Base-by-base conservation (phyloP, 2,113 vertebrate genomes). In the Cranoglanis bouderius region DNA sequence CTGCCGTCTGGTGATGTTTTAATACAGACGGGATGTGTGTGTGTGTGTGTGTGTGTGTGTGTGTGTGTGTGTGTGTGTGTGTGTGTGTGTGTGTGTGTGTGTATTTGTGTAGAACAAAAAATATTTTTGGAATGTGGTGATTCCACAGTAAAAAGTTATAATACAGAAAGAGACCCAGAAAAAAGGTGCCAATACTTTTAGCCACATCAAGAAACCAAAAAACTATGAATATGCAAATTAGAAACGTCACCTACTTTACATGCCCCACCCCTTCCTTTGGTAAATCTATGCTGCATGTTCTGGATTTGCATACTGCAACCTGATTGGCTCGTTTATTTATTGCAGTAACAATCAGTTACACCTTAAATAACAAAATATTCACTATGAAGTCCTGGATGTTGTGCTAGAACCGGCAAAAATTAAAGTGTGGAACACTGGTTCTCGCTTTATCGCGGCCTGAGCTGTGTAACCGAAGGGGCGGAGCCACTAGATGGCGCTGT, bases 1-100 rank as follows among this genome's bases (percentile, higher is more conserved):
- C 93, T 92, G 92, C 89, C 90, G 91, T 93, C 90, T 91, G 85
- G 59, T 92, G 91, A 92, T 90, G 82, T 90, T 91, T 92, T 84
- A 91, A 92, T 91, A 92, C 70, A 78, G 75, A 70, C 32, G 59
- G 88, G 80, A 51, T 55, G 32, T 72, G 63, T 85, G 26, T 70
- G 82, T 84, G 35, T 84, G 55, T 82, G 81, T 59, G 81, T 77
- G 74, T 77, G 40, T 77, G 74, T 29, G 40, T 14, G 74, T 77
- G 74, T 77, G 74, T 75, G 38, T 75, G 65, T 70, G 65, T 70
- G 65, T 70, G 65, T 14, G 35, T 40, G 70, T 40, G 35, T 70
- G 81, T 77, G 74, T 77, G 40, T 77, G 74, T 29, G 40, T 14
- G 74, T 77, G 74, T 77, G 74, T 75, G 38, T 75, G 65, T 70